Conservation (phyloP, 2,888 invertebrate species). For the Napeogenes inachia region DNA sequence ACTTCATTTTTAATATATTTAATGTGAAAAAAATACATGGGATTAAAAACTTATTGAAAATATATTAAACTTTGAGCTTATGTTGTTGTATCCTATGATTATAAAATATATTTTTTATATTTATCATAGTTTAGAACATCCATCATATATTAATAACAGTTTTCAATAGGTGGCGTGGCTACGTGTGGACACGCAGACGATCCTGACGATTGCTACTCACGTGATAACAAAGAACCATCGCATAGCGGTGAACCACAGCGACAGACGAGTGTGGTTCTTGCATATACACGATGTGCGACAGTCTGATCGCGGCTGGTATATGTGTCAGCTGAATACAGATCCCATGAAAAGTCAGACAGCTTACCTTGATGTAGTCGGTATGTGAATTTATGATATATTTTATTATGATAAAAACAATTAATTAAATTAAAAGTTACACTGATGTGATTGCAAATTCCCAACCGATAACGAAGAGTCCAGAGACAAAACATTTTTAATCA, state of each 20-base stretch:
- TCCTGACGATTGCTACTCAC: conserved; percentile 92
- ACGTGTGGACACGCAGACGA: conserved; percentile 94
- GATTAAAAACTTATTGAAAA: too few species aligned
- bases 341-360: conserved; percentile 95
- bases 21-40: too few species aligned
- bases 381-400: too few species aligned
- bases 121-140: background rate
- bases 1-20: too few species aligned
- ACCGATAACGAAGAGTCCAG: too few species aligned
- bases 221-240: conserved; percentile 94
- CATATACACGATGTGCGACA: conserved; percentile 91
- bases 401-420: too few species aligned
- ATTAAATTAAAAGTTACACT: too few species aligned
- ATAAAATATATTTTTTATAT: background rate
- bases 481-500: too few species aligned
- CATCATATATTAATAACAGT: conserved; percentile 4
- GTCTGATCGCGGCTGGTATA: conserved; percentile 92
- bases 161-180: conserved; percentile 89
- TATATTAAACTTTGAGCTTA: too few species aligned
- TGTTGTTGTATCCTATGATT: too few species aligned
- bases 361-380: conserved; percentile 92
- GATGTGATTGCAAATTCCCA: too few species aligned
- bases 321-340: conserved; percentile 96
- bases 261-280: conserved; percentile 90
- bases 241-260: conserved; percentile 90